Evolutionary conservation across 1,140 invertebrate genomes (phyloP), one percentile per base, ranked within the genome.

Genomic region (Agraylea sexmaculata): DNA sequence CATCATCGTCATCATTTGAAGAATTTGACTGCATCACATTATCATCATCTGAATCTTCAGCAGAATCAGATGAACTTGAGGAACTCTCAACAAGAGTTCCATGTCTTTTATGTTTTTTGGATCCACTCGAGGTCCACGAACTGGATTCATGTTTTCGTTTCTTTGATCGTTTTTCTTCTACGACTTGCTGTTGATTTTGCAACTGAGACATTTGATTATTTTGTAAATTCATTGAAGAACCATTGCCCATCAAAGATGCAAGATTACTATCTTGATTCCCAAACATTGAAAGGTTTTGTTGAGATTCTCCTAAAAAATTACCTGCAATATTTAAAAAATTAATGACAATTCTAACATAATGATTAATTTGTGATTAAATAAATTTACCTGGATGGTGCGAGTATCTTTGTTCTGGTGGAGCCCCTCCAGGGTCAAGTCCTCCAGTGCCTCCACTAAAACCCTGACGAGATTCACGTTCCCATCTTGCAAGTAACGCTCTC

Each of bases 401-500:
- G 18, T 35, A 22, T 28, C 32, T 31, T 27, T 41, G 35, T 28
- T 38, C n/a, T 10, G 56, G 48, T 52, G 51, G 52, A 53, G 52
- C 36, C 46, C 43, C 64, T 42, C 61, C 64, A 29, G 62, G 62
- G 50, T 66, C 64, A 45, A 63, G 43, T 37, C 62, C 62, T 45
- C 64, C 63, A 47, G 67, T 50, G 45, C 63, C 67, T 23, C 59
- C 57, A 46, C 60, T 67, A 60, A 68, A 61, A 56, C 63, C 58
- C 59, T 44, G 29, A 56, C 62, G 8, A 60, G 64, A 51, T 69
- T 72, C 70, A 5, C 68, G 57, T 46, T 74, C 64, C 76, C 74
- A 79, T 43, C 74, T 76, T 43, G 73, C 71, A 4, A 86, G 70
- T 5, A 88, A 60, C 2, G 79, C 73, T 45, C 84, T 69, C 7